Conservation (phyloP, 2,888 invertebrate species). For the Microctonus brassicae region DNA sequence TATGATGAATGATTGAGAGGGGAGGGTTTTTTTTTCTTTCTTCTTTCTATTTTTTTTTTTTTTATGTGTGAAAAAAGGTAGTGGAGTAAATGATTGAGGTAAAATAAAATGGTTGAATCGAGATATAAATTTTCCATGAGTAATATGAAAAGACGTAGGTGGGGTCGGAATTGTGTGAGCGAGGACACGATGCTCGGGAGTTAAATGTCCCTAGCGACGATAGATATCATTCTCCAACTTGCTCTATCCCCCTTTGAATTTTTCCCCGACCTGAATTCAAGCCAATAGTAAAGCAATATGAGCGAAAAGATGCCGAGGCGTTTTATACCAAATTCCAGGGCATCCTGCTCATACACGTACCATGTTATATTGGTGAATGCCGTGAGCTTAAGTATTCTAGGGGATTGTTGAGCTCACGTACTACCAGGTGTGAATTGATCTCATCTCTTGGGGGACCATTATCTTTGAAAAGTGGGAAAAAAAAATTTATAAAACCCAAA, state of each 20-base stretch:
- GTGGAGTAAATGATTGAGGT: conserved; percentile 46
- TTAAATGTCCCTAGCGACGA: conserved; percentile 10
- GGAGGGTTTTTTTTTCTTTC: too few relatives aligned
- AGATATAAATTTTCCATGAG: conserved; percentile 33
- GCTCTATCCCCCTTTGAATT: conserved; percentile 33
- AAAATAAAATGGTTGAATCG: conserved; percentile 20
- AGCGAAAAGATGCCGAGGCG: conserved; percentile 55
- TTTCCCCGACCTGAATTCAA: conserved; percentile 28
- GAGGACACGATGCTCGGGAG: conserved; percentile 42
- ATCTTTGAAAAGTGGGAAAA: neutral
- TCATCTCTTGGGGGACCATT: conserved; percentile 9
- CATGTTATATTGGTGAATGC: conserved; percentile 43
- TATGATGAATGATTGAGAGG: conserved; percentile 5
- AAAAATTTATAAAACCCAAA: neutral
- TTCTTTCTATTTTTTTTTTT: conserved; percentile 26
- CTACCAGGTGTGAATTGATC: conserved; percentile 21
- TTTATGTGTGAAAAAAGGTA: conserved; percentile 39
- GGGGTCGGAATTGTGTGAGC: conserved; percentile 27
- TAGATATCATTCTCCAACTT: conserved; percentile 4
- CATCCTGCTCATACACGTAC: conserved; percentile 31
- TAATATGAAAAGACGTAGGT: neutral
- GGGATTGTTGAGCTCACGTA: conserved; percentile 3
- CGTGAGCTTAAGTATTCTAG: conserved; percentile 23
- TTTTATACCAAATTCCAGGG: conserved; percentile 61
- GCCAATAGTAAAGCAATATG: conserved; percentile 46